Evolutionary conservation across 1,140 invertebrate genomes (phyloP).

Genomic region (Whitmania pigra): DNA sequence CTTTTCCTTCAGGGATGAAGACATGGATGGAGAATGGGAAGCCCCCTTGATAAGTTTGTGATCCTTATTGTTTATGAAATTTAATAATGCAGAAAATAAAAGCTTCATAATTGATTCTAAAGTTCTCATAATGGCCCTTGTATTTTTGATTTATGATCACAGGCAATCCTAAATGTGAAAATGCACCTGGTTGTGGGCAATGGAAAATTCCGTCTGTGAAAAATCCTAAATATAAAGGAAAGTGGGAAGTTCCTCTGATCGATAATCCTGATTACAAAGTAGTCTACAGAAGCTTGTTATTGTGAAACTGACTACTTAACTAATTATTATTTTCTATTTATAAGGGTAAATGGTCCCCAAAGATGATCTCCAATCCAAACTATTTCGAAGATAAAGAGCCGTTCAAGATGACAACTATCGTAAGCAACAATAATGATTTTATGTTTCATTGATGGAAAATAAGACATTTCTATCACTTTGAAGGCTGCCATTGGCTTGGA

Average conservation of each 20-base stretch:
- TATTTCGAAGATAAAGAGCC: slow-evolving; percentile 83
- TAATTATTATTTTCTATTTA: background rate
- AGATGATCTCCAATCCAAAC: slow-evolving; percentile 79
- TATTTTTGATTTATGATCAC: slow-evolving; percentile 26
- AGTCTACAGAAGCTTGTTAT: background rate
- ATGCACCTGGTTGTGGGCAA: slow-evolving; percentile 73
- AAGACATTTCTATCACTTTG: slow-evolving; percentile 26
- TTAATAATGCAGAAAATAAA: background rate
- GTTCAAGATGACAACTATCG: slow-evolving; percentile 80
- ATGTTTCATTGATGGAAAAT: slow-evolving; percentile 27
- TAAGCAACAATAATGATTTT: slow-evolving; percentile 46
- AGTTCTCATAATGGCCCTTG: slow-evolving; percentile 2
- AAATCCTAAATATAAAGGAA: slow-evolving; percentile 67
- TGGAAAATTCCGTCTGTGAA: slow-evolving; percentile 74
- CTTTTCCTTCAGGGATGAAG: slow-evolving; percentile 57
- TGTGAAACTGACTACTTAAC: background rate
- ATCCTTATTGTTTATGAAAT: background rate
- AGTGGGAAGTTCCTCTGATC: slow-evolving; percentile 77
- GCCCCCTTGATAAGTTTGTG: slow-evolving; percentile 61
- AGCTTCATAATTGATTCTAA: background rate
- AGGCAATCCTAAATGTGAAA: slow-evolving; percentile 70
- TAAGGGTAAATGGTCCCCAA: slow-evolving; percentile 63
- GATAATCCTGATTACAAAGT: slow-evolving; percentile 79
- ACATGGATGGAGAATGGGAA: slow-evolving; percentile 98
- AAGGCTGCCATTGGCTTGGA: slow-evolving; percentile 85